Evolutionary conservation across 2,113 vertebrate genomes (phyloP), one percentile per base, ranked within the genome.

Genomic region (Corythornis madagascariensis): DNA sequence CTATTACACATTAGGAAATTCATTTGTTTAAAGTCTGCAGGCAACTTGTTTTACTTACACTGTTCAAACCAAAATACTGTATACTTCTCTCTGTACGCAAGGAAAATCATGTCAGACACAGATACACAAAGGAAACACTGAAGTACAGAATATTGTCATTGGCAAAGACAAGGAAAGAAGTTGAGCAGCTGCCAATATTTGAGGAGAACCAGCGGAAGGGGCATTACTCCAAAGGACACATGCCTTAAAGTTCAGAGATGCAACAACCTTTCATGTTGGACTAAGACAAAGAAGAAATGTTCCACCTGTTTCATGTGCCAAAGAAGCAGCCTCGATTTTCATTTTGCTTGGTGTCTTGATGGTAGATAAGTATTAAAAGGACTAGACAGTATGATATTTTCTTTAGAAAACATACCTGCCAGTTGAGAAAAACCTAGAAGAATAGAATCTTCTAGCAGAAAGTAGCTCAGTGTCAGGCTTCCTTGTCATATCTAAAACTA

Each of bases 61-160:
- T 72, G 60, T 57, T 76, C 53, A 76, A 59, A 88, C 17, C n/a
- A 48, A 80, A 88, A 33, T 29, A 25, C 14, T 17, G n/a, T 93
- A 89, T 80, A 52, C 11, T 59, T 76, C 63, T 78, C 78, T 77
- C 45, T 40, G 14, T 61, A 60, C 72, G 74, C 70, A 95, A 94
- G 73, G 72, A 94, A 97, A 96, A 73, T 38, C 43, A 71, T 90
- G 84, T 89, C 80, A 95, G 88, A 95, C 83, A 90, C 75, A 92
- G 77, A 94, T 52, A 75, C 1, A 50, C 86, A 93, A 85, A 92
- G 75, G 89, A 95, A 95, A 93, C 31, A 63, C 22, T 93, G 72
- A 96, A 94, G 65, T 88, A 85, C 76, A 94, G 90, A 94, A 89
- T 94, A 94, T 91, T 96, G 83, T 95, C 94, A 91, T 93, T 97